phyloP scores from a whole-genome alignment of 2,113 vertebrate genomes.

The Pantherophis guttatus region DNA sequence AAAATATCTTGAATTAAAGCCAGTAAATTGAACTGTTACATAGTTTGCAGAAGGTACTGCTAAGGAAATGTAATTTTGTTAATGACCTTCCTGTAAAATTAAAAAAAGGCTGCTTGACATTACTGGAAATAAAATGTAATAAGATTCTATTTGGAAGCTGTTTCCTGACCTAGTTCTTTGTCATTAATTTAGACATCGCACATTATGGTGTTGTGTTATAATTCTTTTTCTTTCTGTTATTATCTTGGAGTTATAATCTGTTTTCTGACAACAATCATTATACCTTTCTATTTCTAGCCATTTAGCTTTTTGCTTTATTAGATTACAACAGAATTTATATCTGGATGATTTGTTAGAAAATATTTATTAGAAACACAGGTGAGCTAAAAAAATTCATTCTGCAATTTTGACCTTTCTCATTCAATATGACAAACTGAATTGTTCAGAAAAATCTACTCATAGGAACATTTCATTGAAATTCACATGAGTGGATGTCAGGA shows the following conservation, averaged over 20 bases:
- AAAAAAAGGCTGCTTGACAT: constrained; percentile 23
- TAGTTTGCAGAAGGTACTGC: background rate
- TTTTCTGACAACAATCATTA: constrained; percentile 22
- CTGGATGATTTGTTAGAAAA: constrained; percentile 10
- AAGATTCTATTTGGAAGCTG: background rate
- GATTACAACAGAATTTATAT: background rate
- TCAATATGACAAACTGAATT: background rate
- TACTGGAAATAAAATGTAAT: constrained; percentile 36
- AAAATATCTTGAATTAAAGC: background rate
- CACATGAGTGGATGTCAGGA: background rate
- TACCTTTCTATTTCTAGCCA: background rate
- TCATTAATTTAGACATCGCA: constrained; percentile 34
- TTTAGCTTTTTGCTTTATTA: background rate
- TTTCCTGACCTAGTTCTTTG: constrained; percentile 31
- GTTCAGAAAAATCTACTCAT: background rate
- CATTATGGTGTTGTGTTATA: background rate
- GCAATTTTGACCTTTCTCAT: background rate
- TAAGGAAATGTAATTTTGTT: constrained; percentile 34
- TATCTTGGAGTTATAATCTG: background rate
- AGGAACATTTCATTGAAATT: background rate
- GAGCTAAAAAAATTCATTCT: background rate
- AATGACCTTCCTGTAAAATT: constrained; percentile 13
- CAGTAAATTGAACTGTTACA: background rate
- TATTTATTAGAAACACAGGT: background rate
- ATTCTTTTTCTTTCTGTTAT: background rate